Evolutionary conservation across 1,140 invertebrate genomes (phyloP), one percentile per base, ranked within the genome.

Genomic region (Drosophila pruinosa): DNA sequence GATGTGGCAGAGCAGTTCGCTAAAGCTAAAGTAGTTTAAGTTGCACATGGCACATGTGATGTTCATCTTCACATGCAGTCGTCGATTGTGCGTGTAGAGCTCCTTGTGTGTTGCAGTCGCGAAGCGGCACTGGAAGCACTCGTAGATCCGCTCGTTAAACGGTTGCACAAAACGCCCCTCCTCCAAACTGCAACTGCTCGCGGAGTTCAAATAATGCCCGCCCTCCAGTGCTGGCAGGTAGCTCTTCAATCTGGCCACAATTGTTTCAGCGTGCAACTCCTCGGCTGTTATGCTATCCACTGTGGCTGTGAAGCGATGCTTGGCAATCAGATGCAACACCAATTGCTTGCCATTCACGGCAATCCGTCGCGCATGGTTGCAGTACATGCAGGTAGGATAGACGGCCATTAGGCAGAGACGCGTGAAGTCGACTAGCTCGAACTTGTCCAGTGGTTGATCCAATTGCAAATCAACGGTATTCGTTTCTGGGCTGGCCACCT

Each of bases 1-100:
- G 47, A 96, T 93, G 91, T 97, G 96, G 92, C 96, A 97, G 24
- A 97, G 90, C 38, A 97, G 91, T 91, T 97, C 96, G 91, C 96
- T 97, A 89, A 96, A 97, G 92, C 94, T 96, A 89, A 95, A 96
- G 92, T 97, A 97, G 79, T 95, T 96, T 19, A 94, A 94, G 92
- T 96, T 96, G 90, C 96, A 97, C 96, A 97, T 96, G 61, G 95
- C 94, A 92, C 96, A 97, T 31, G 95, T 90, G 34, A 96, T 92
- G 61, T 95, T 94, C 21, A 95, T 94, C 90, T 96, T 97, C 72
- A 96, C 94, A 92, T 97, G 96, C 93, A 96, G 94, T 92, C 96
- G 96, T 48, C 96, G 93, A 90, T 97, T 97, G 90, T 97, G 96
- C 70, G 95, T 92, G 91, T 96, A 96, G 7, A 97, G 92, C 91